Evolutionary conservation across 2,797 vertebrate genomes (phyloP).

Genomic region (Xiphorhynchus erythropygius): DNA sequence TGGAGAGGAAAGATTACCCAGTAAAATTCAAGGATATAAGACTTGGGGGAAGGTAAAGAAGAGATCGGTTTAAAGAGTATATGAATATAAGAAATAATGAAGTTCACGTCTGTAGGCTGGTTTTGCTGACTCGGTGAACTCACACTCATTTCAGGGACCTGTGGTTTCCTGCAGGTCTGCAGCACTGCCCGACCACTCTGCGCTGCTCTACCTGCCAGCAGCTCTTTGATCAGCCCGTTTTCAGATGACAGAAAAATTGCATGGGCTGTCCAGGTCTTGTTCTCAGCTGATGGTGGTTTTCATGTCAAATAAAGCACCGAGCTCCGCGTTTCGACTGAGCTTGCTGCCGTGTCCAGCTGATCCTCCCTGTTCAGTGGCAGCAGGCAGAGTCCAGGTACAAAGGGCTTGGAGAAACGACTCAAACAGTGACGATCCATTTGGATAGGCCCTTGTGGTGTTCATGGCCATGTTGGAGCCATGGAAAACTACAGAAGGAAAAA

Average conservation of each 20-base stretch:
- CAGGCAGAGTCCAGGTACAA: neutral
- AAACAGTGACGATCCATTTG: neutral
- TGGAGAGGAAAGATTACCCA: neutral
- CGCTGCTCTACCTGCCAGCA: neutral
- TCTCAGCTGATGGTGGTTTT: neutral
- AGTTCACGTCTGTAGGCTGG: neutral
- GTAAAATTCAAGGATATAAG: neutral
- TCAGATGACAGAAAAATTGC: neutral
- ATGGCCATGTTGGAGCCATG: fast-evolving
- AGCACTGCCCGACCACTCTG: fast-evolving
- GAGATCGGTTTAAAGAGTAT: neutral
- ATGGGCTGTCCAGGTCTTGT: neutral
- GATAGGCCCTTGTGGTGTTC: neutral
- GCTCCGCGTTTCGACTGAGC: neutral
- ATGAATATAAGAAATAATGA: neutral
- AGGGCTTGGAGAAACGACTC: neutral
- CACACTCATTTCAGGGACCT: neutral
- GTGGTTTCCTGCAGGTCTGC: neutral
- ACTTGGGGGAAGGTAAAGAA: neutral
- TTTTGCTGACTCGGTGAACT: neutral
- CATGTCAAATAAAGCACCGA: neutral
- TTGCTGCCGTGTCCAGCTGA: fast-evolving
- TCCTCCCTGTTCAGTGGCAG: neutral
- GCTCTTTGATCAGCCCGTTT: neutral
- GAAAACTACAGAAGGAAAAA: neutral